Conservation (phyloP, 2,113 vertebrate species). For the Pavo muticus region DNA sequence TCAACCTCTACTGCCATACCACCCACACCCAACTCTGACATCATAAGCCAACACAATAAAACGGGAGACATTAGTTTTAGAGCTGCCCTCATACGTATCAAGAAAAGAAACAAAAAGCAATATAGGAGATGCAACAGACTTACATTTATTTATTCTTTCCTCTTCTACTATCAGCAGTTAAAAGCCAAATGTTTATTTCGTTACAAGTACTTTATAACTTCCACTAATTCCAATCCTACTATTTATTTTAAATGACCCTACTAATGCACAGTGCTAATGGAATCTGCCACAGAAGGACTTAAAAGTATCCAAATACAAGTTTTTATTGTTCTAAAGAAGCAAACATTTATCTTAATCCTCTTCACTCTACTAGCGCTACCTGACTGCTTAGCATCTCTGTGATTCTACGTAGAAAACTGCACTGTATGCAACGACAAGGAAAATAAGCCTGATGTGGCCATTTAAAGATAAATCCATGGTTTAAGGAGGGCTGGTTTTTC, state of each 20-base stretch:
- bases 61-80: background rate
- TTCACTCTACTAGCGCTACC: background rate
- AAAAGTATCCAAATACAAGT: background rate
- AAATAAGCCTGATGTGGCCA: fast-evolving
- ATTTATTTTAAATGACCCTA: background rate
- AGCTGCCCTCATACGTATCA: background rate
- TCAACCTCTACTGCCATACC: background rate
- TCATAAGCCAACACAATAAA: background rate
- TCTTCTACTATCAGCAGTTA: background rate
- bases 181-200: background rate
- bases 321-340: background rate
- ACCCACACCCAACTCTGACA: background rate
- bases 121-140: background rate
- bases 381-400: background rate
- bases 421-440: background rate
- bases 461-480: background rate
- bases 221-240: background rate
- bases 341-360: background rate
- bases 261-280: background rate
- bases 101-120: background rate
- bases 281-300: background rate
- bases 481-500: background rate
- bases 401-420: background rate
- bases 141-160: background rate
- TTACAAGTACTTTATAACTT: background rate